A percentile compares a stretch with the other conserved stretches of the same genome.
These are phyloP conservation scores for Heliconius eleuchia DNA, from an alignment of 1,140 invertebrate species.

Conservation along the genomic window DNA sequence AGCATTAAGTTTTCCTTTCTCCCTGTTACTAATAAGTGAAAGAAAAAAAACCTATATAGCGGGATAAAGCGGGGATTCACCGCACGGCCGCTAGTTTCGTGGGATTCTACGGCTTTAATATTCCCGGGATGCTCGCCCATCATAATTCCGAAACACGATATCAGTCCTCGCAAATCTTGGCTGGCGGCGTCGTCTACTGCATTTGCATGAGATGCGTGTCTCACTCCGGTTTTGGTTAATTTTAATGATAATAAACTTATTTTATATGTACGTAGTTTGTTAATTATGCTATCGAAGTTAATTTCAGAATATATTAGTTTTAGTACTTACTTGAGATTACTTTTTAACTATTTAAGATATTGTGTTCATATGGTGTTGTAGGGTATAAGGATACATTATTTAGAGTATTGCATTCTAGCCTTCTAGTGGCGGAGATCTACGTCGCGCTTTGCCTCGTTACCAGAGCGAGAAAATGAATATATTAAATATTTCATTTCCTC, in stretches of 20 bases:
- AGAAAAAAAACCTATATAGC: conserved; percentile 12
- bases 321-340: neutral
- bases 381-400: too few species aligned
- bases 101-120: conserved; percentile 51
- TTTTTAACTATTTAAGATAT: neutral
- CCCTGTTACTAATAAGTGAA: too few species aligned
- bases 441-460: too few species aligned
- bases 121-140: conserved; percentile 55
- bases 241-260: conserved; percentile 38
- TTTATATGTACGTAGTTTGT: conserved; percentile 21
- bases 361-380: neutral
- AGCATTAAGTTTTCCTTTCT: too few species aligned
- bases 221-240: conserved; percentile 32
- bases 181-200: conserved; percentile 39
- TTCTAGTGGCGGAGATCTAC: too few species aligned
- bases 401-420: too few species aligned
- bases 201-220: conserved; percentile 41
- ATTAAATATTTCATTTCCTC: too few species aligned
- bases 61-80: conserved; percentile 40
- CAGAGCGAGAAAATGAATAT: too few species aligned
- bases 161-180: conserved; percentile 51
- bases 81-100: conserved; percentile 39
- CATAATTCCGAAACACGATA: conserved; percentile 62
- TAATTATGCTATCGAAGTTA: conserved; percentile 28
- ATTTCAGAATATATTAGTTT: conserved; percentile 3